These are phyloP conservation scores for Vulpes vulpes DNA, from an alignment of 2,113 vertebrate genomes.

Conservation along the genomic window DNA sequence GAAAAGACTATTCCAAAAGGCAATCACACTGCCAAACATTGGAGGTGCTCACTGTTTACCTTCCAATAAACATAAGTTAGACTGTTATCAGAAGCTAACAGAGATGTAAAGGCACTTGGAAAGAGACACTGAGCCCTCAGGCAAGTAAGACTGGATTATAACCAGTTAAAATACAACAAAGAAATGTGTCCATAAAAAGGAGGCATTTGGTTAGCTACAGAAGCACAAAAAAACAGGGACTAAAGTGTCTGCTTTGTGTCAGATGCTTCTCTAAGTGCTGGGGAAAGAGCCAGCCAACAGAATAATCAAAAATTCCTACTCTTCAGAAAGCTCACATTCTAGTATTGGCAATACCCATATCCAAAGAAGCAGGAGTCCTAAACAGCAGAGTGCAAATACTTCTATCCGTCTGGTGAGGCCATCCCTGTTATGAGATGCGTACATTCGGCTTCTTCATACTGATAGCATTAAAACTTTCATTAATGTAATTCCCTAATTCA, in stretches of 20 bases:
- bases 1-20: conserved; percentile 35
- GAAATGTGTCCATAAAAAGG: background rate
- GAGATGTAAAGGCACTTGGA: conserved; percentile 12
- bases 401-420: background rate
- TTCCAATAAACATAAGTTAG: background rate
- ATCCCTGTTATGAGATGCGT: background rate
- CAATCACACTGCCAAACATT: background rate
- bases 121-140: background rate
- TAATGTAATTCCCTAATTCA: background rate
- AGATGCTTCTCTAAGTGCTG: background rate
- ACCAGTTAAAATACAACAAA: conserved; percentile 38
- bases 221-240: background rate
- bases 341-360: background rate
- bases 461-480: background rate
- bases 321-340: background rate
- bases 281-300: background rate
- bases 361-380: background rate
- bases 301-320: background rate
- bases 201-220: background rate
- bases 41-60: background rate
- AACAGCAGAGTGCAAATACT: background rate
- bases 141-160: background rate
- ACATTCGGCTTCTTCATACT: background rate
- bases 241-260: background rate
- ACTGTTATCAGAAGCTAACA: conserved; percentile 44